Evolutionary conservation across 2,888 invertebrate species (phyloP), one percentile per base, ranked within the genome.

Genomic region (Dorcus parallelipipedus): DNA sequence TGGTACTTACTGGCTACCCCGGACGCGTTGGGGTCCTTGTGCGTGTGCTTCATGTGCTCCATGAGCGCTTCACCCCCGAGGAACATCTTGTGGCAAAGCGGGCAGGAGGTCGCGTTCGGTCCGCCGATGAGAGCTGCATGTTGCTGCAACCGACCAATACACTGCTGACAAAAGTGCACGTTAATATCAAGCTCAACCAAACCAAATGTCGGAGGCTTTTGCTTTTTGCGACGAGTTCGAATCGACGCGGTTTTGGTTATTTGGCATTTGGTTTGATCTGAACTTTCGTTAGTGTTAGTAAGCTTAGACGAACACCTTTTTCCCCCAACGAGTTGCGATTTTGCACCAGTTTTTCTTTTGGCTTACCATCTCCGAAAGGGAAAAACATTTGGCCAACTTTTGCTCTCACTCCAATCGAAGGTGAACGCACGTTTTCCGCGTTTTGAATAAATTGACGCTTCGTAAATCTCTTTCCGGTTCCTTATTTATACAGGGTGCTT

Each of bases 21-120:
- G 70, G 90, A 89, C 68, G 91, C 90, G 79, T 91, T 91, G 41
- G 93, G 94, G 75, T 95, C 95, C 84, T 95, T 95, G 81, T 95
- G 95, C 54, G 92, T 91, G 78, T 92, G 91, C 81, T 95, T 95
- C 95, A 95, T 95, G 79, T 95, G 95, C 80, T 95, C 95, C 85
- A 95, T 93, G 62, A 95, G 86, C 57, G 93, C 92, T 81, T 95
- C 95, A 66, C 92, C 92, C 69, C 93, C 93, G 73, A 95, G 87
- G 82, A 95, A 93, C 77, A 95, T 88, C 83, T 95, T 95, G 84
- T 95, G 94, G 83, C 95, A 95, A 71, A 95, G 87, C 52, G 95
- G 94, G 80, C 95, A 95, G 68, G 93, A 91, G 61, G 93, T 92
- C 65, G 94, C 93, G 75, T 93, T 91, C 66, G 94, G 93, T 71